Base-by-base conservation (phyloP, 2,113 vertebrate species). In the Hoplias malabaricus region DNA sequence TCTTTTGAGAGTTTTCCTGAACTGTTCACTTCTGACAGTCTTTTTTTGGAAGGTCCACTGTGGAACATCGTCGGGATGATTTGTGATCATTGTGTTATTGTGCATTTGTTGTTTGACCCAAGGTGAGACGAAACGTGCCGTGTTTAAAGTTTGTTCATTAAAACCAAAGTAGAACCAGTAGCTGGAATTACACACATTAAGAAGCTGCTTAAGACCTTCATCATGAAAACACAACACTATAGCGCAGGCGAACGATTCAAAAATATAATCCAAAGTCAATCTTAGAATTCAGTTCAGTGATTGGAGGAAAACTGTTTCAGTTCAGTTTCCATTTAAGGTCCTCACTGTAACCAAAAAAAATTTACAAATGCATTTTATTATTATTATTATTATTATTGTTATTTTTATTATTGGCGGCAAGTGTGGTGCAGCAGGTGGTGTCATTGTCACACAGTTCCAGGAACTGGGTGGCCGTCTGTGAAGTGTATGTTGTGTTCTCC, bases 61-160 rank as follows among this genome's bases (percentile, higher is more conserved):
- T 10, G 31, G 7, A 63, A 31, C 34, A 36, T 36, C 31, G 21
- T 4, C 48, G n/a, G 29, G 36, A 13, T 50, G 25, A 48, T 71
- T 63, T 23, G 29, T 53, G 56, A 16, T 53, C 2, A 2, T 27
- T 66, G 50, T 1, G 40, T 54, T 31, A 54, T 54, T 66, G 16
- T 54, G 23, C 27, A n/a, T 48, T 59, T 19, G 31, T 33, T n/a
- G 34, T 12, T 36, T 36, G 59, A 63, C 59, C 59, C 21, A 19
- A 63, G 31, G 59, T 33, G 59, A 36, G 16, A 23, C 19, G 31
- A 31, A 21, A 8, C 16, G 16, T 34, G 33, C 19, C 21, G 48
- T 65, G 73, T 19, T 53, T n/a, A 66, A 66, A 36, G 12, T 29
- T 14, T 38, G 54, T 69, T 77, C 48, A 77, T 71, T n/a, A 70